Base-by-base conservation (phyloP, 2,797 vertebrate genomes). In the Dendrocincla tyrannina region DNA sequence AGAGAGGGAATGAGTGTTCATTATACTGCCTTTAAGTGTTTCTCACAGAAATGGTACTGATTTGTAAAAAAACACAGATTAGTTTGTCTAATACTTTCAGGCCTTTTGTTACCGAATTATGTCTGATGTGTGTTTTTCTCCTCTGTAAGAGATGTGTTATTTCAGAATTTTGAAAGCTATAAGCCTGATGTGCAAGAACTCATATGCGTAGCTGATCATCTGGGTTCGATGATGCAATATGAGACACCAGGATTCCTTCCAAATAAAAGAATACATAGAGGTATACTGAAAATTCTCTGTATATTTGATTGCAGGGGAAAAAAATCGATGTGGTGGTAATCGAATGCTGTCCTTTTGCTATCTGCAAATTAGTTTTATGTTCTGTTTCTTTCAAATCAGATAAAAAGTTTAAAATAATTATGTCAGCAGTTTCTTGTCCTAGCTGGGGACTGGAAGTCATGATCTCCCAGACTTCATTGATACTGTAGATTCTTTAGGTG, bases 211-310 rank as follows among this genome's bases (percentile, higher is more conserved):
- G 99, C 99, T 23, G 99, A 99, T 97, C 99, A 98, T 81, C 96
- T 99, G 93, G 99, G 99, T 53, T 98, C 98, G 5, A 98, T 99
- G 85, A 99, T 99, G 99, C 99, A 99, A 55, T 99, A 99, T 44
- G 99, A 99, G 96, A 99, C 99, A 0, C 98, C 99, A 3, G 99
- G 99, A 33, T 99, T 99, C 96, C 97, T 99, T 88, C 98, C 99
- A 32, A 99, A 99, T 97, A 98, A 97, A 95, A 98, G 99, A 93
- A 98, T 99, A 97, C 99, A 99, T 97, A 98, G 99, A 99, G 99
- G 99, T 99, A 98, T 66, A 32, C 37, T 85, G 33, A 67, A 88
- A 84, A 81, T 47, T 7, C 52, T 80, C 44, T 52, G 53, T 60
- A 58, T 35, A 49, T 68, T 52, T 77, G 19, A 27, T n/a, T 3